Evolutionary conservation across 2,113 vertebrate genomes (phyloP).

Genomic region (Poeciliopsis prolifica): DNA sequence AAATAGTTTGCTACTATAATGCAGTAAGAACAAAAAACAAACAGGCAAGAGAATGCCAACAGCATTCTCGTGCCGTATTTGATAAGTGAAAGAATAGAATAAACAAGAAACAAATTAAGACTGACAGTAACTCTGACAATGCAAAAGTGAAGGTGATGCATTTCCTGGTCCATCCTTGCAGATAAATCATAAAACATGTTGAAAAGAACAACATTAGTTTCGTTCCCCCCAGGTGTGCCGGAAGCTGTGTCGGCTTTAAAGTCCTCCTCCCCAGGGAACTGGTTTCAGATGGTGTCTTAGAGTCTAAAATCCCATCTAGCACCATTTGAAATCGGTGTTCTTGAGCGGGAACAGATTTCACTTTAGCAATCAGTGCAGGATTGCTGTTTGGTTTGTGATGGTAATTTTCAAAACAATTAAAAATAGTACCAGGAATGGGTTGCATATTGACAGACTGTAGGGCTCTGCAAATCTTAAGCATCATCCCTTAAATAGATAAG

Average conservation of each 20-base stretch:
- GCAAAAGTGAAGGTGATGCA: too few species aligned
- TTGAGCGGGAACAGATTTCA: constrained; percentile 90
- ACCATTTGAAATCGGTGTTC: constrained; percentile 99
- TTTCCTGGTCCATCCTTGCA: background rate
- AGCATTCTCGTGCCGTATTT: too few species aligned
- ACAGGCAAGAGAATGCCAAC: too few species aligned
- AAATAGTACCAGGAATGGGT: background rate
- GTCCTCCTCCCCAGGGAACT: constrained; percentile 92
- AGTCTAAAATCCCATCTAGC: constrained; percentile 94
- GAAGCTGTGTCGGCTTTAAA: background rate
- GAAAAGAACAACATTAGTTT: background rate
- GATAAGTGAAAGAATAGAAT: too few species aligned
- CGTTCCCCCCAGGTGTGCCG: constrained; percentile 24
- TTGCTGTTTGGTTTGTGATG: background rate
- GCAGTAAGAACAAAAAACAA: background rate
- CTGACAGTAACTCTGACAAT: background rate
- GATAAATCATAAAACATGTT: background rate
- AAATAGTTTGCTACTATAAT: background rate
- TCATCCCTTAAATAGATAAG: background rate
- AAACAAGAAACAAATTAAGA: too few species aligned
- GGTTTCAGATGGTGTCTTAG: constrained; percentile 99
- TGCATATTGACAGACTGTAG: background rate
- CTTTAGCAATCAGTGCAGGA: background rate
- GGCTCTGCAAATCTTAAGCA: background rate
- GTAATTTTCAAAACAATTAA: background rate